Evolutionary conservation across 1,140 invertebrate species (phyloP), one percentile per base, ranked within the genome.

Genomic region (Eufriesea mexicana): DNA sequence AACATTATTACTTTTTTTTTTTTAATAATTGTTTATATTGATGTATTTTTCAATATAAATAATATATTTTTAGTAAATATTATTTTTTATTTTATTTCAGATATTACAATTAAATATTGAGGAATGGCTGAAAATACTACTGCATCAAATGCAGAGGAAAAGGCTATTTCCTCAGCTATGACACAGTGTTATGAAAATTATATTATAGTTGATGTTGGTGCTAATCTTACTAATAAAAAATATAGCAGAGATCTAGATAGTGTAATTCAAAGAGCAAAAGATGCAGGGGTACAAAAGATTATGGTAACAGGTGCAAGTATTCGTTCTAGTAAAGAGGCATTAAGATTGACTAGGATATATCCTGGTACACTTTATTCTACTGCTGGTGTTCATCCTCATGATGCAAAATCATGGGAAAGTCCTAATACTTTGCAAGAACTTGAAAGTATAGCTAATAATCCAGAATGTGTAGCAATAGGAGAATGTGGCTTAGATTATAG

Each of bases 401-500:
- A 99, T 95, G 98, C 98, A 2, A 99, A 99, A 94, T 97, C 97
- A 5, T 99, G 98, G 96, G 97, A 98, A 72, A 96, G 97, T 89
- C 95, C 96, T 83, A 94, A 96, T 20, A 95, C 96, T 76, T 95
- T 96, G 94, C 93, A 95, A 78, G 97, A 98, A 89, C 93, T 98
- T 57, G 95, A 95, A 90, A 95, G 96, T 86, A 96, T 98, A 79
- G 96, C 97, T 7, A 94, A 94, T 67, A 97, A 98, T 92, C 96
- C 96, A 25, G 98, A 99, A 95, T 99, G 98, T 95, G 98, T 99
- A 55, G 98, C 98, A 2, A 96, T 99, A 42, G 98, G 98, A 23
- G 98, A 98, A 94, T 99, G 98, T 94, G 98, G 98, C 23, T 95
- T 99, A 78, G 98, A 99, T 95, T 99, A 98, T 92, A 98, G 97